These are phyloP conservation scores for Drosophila ficusphila DNA, from an alignment of 1,140 invertebrate genomes.

Conservation along the genomic window DNA sequence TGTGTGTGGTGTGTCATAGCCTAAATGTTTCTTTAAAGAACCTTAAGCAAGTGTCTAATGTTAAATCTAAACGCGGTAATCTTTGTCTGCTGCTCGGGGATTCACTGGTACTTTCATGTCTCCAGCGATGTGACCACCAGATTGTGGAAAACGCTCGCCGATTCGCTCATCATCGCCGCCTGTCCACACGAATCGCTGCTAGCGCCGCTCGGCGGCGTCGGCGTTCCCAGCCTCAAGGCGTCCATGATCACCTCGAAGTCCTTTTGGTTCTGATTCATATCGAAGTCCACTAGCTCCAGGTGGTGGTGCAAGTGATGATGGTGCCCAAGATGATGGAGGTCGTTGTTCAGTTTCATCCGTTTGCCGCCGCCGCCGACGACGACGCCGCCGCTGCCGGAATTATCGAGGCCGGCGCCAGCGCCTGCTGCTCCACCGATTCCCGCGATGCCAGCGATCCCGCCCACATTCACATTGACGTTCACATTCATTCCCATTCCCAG, in stretches of 20 bases:
- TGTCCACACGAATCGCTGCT: constrained; percentile 86
- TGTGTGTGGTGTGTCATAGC: too few species aligned
- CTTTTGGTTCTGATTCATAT: constrained; percentile 84
- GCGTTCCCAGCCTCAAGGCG: constrained; percentile 83
- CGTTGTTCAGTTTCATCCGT: constrained; percentile 45
- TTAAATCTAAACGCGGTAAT: constrained; percentile 26
- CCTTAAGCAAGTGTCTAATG: constrained; percentile 1
- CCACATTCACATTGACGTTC: constrained; percentile 32
- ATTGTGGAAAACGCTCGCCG: constrained; percentile 88
- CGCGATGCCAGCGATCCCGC: constrained; percentile 15
- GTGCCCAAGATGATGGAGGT: background rate
- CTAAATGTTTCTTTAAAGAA: constrained; percentile 20
- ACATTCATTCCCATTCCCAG: constrained; percentile 41
- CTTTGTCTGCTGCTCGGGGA: constrained; percentile 13
- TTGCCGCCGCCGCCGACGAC: constrained; percentile 20
- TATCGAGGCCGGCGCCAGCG: constrained; percentile 32
- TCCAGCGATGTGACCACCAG: constrained; percentile 88
- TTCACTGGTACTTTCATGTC: constrained; percentile 85
- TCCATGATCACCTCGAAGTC: constrained; percentile 85
- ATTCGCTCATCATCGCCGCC: constrained; percentile 89
- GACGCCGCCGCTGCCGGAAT: too few species aligned
- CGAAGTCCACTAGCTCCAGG: constrained; percentile 83
- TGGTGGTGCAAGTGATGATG: constrained; percentile 42
- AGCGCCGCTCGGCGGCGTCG: constrained; percentile 81
- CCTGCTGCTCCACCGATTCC: constrained; percentile 19